These are phyloP conservation scores for Nycticebus coucang DNA, from an alignment of 2,113 vertebrate genomes.

Conservation along the genomic window DNA sequence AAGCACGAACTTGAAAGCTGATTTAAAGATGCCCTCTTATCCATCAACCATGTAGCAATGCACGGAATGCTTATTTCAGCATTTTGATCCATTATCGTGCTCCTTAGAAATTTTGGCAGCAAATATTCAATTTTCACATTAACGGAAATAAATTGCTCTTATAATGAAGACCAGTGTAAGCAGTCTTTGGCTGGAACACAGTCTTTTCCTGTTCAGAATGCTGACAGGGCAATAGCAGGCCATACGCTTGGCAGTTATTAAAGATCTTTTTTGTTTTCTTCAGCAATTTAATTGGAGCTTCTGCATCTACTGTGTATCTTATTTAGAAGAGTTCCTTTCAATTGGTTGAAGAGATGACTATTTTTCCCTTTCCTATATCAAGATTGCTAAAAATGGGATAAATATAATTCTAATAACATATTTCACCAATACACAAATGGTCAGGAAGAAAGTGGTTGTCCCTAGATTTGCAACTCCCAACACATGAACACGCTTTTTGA, in stretches of 20 bases:
- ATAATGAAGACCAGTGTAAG: conserved; percentile 23
- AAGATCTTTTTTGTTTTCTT: conserved; percentile 52
- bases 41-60: neutral
- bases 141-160: conserved; percentile 51
- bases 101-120: conserved; percentile 47
- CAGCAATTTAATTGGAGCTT: conserved; percentile 53
- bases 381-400: conserved; percentile 27
- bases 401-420: neutral
- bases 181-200: conserved; percentile 7
- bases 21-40: conserved; percentile 27
- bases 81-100: neutral
- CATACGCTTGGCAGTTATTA: conserved; percentile 44
- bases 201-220: conserved; percentile 37
- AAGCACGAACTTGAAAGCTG: neutral
- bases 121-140: conserved; percentile 53
- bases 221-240: conserved; percentile 28
- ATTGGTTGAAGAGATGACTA: neutral
- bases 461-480: neutral
- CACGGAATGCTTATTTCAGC: conserved; percentile 23
- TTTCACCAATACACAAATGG: neutral
- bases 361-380: conserved; percentile 27
- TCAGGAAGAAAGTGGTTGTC: neutral
- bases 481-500: neutral
- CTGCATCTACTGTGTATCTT: conserved; percentile 35
- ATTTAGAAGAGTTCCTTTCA: conserved; percentile 54